These are phyloP conservation scores for Xyrauchen texanus DNA, from an alignment of 2,113 vertebrate species.

Conservation along the genomic window DNA sequence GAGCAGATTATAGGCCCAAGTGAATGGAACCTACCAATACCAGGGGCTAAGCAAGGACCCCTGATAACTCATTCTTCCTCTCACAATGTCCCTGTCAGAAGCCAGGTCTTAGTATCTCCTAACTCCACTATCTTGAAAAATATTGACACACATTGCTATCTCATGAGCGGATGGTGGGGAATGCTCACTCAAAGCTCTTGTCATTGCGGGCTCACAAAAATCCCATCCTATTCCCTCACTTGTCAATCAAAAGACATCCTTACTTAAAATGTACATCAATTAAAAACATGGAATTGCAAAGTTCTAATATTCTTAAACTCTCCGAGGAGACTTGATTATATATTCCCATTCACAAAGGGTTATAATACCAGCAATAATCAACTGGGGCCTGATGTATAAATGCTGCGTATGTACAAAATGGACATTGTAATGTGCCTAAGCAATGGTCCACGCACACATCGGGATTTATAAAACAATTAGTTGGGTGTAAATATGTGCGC, in stretches of 20 bases:
- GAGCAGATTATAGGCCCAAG: constrained; percentile 79
- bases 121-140: constrained; percentile 81
- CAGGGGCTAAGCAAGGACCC: constrained; percentile 76
- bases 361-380: not conserved
- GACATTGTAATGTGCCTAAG: too few relatives aligned
- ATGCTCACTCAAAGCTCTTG: constrained; percentile 5
- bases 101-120: constrained; percentile 80
- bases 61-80: constrained; percentile 80
- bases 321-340: not conserved
- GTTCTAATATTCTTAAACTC: not conserved
- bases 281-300: not conserved
- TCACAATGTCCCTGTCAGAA: constrained; percentile 81
- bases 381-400: too few relatives aligned
- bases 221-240: not conserved
- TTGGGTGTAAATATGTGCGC: too few relatives aligned
- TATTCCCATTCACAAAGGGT: not conserved
- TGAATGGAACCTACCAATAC: constrained; percentile 82
- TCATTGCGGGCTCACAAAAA: not conserved
- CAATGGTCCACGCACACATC: too few relatives aligned
- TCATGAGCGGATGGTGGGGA: constrained; percentile 66
- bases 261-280: not conserved
- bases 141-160: constrained; percentile 76
- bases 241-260: not conserved
- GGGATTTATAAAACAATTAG: too few relatives aligned
- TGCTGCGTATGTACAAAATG: too few relatives aligned